A percentile compares a stretch with the other conserved stretches of the same genome.
Evolutionary conservation across 2,888 invertebrate species (phyloP).

Genomic region (Gymnoscelis rufifasciata): DNA sequence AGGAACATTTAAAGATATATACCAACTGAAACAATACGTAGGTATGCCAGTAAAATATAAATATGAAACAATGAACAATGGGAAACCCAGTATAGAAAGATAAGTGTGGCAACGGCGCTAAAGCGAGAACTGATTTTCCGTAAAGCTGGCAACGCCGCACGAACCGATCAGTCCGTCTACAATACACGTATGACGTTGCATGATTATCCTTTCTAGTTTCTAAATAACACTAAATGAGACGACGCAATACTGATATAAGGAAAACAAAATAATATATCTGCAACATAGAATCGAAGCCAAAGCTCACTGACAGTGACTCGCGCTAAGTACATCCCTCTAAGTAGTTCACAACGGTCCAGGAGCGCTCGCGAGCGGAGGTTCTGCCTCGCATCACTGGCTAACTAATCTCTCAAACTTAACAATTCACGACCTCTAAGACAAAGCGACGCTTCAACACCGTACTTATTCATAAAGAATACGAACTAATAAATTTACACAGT

Average conservation of each 20-base stretch:
- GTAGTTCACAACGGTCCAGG: conserved; percentile 37
- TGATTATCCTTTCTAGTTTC: conserved; percentile 75
- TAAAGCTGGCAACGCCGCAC: conserved; percentile 71
- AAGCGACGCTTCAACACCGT: conserved; percentile 59
- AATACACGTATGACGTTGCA: conserved; percentile 66
- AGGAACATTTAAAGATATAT: conserved; percentile 15
- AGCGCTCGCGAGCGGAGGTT: conserved; percentile 50
- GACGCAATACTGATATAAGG: conserved; percentile 74
- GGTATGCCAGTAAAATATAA: conserved; percentile 27
- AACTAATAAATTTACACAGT: conserved; percentile 77
- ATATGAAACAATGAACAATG: conserved; percentile 54
- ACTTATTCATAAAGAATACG: conserved; percentile 60
- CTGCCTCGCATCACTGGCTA: conserved; percentile 61
- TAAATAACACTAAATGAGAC: conserved; percentile 70
- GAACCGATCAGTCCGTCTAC: conserved; percentile 60
- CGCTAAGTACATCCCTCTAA: conserved; percentile 60
- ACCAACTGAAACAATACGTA: conserved; percentile 25
- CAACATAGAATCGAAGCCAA: conserved; percentile 63
- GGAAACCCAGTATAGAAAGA: conserved; percentile 53
- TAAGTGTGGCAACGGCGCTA: conserved; percentile 62
- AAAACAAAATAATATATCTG: conserved; percentile 57
- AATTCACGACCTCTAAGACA: conserved; percentile 56
- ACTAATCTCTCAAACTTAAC: conserved; percentile 69
- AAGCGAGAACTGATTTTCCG: conserved; percentile 60
- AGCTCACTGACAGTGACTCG: conserved; percentile 57